Conservation (phyloP, 2,888 invertebrate genomes). For the Cosmorhoe ocellata region DNA sequence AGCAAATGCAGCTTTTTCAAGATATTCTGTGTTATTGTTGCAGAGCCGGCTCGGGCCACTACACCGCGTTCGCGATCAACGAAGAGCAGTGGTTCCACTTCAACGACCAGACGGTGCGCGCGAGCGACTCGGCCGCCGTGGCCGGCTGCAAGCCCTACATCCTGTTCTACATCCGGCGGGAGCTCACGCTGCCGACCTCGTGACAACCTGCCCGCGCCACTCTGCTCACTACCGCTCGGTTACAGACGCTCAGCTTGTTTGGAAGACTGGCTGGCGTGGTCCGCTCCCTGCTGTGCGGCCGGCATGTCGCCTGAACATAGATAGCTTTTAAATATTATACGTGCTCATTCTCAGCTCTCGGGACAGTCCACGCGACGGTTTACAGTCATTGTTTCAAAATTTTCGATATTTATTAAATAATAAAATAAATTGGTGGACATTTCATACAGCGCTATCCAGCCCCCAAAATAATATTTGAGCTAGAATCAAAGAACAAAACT, state of each 20-base stretch:
- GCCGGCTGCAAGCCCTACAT: conserved; percentile 92
- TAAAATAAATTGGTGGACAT: too few relatives aligned
- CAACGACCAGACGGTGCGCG: conserved; percentile 92
- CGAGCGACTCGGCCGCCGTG: conserved; percentile 85
- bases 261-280: not conserved
- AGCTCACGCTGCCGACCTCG: conserved; percentile 70
- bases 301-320: not conserved
- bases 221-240: not conserved
- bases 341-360: too few relatives aligned
- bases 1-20: too few relatives aligned
- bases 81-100: conserved; percentile 93
- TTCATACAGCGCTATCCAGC: too few relatives aligned
- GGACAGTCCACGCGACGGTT: too few relatives aligned
- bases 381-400: too few relatives aligned
- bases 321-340: too few relatives aligned
- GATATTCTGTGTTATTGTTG: too few relatives aligned
- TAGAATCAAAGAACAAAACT: too few relatives aligned
- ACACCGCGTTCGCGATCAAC: conserved; percentile 91
- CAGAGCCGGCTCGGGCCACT: conserved; percentile 92
- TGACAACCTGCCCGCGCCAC: conserved; percentile 34
- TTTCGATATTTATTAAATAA: too few relatives aligned
- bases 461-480: too few relatives aligned
- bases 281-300: conserved; percentile 4
- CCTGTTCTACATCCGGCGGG: conserved; percentile 90
- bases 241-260: not conserved